Base-by-base conservation (phyloP, 92 coral and sea anemone genomes). In the Phenganax marumi region DNA sequence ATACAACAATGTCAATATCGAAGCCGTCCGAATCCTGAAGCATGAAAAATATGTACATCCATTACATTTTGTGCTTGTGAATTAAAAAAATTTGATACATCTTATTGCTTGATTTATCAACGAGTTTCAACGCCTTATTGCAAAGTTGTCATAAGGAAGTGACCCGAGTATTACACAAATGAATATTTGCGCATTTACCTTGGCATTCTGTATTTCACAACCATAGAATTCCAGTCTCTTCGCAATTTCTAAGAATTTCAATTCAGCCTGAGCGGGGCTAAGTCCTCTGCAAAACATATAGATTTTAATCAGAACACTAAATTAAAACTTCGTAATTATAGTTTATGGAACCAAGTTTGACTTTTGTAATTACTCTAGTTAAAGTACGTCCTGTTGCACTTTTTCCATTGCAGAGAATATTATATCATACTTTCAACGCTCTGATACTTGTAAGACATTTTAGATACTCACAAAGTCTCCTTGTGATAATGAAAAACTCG, bases 251-350 rank as follows among this genome's bases (percentile, higher is more conserved):
- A 94, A 90, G 68, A 85, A 94, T 74, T 92, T 94, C 70, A 94
- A 92, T 76, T 94, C 98, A 26, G 98, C 98, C 81, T 94, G 94
- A 25, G 98, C 92, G 73, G 97, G 95, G 52, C 91, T 90, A 87
- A 90, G 98, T 12, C 98, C 98, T 80, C 98, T 94, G 62, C 14
- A 83, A 33, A 33, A 33, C 2, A 33, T 33, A 33, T 33, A 33
- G 43, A 33, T 33, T 33, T 33, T 33, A 33, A 33, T 33, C 43
- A 33, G 43, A 33, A 33, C 5, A 33, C n/a, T n/a, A n/a, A n/a
- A 5, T 33, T 33, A 33, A 33, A 33, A 33, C 43, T 33, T 2
- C 43, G 43, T 33, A 33, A 33, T 33, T 1, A 33, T 33, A 33
- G 5, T 5, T 33, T 1, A 33, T 33, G 43, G 2, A 33, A 33